Evolutionary conservation across 2,113 vertebrate species (phyloP).

Genomic region (Plecturocebus donacophilus): DNA sequence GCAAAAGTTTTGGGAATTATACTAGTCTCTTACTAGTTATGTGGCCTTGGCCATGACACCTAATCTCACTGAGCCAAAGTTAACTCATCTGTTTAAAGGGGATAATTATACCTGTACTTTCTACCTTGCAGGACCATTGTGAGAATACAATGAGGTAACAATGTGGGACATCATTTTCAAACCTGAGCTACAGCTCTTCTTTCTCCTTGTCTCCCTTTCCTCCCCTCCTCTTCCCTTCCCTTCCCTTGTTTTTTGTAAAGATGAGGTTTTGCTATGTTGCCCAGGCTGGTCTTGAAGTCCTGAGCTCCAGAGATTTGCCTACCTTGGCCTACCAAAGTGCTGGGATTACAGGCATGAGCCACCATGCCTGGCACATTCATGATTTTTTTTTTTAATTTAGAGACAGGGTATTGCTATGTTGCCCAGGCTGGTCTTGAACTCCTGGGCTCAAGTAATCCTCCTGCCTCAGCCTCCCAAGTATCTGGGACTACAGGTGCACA

Average conservation of each 20-base stretch:
- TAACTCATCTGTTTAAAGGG: neutral
- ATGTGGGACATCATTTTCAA: neutral
- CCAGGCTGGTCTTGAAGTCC: too few species aligned
- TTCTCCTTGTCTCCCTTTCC: too few species aligned
- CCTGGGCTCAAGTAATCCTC: neutral
- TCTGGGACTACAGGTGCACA: neutral
- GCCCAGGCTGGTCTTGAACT: neutral
- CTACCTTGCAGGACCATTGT: neutral
- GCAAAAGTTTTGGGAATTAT: neutral
- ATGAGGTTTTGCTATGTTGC: too few species aligned
- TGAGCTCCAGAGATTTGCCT: too few species aligned
- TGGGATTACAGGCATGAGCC: too few species aligned
- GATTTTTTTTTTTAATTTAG: too few species aligned
- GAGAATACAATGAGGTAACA: neutral
- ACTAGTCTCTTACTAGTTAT: neutral
- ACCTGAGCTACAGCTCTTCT: neutral
- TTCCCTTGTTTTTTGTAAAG: too few species aligned
- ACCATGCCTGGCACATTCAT: neutral
- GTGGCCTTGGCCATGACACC: neutral
- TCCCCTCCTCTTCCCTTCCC: neutral
- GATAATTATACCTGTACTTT: neutral
- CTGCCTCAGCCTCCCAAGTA: neutral
- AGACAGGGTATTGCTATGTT: neutral
- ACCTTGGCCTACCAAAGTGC: too few species aligned
- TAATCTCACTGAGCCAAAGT: neutral